Evolutionary conservation across 2,888 invertebrate genomes (phyloP).

Genomic region (Polyommatus iphigenia): DNA sequence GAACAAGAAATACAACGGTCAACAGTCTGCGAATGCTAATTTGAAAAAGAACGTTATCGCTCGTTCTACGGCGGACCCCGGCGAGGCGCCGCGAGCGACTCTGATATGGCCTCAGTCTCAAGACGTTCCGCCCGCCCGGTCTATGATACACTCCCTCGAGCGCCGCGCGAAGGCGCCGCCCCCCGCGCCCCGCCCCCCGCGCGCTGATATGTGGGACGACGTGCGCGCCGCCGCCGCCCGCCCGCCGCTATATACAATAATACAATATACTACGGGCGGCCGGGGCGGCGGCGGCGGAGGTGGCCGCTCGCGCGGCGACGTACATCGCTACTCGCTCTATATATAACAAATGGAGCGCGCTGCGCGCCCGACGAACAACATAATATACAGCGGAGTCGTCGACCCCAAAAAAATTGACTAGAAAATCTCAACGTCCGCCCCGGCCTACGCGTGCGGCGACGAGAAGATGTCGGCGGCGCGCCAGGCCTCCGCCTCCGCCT

Average conservation of each 20-base stretch:
- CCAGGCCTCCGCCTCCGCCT: constrained; percentile 76
- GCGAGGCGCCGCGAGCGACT: constrained; percentile 62
- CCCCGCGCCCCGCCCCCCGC: constrained; percentile 46
- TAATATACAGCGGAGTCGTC: constrained; percentile 77
- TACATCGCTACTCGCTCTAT: constrained; percentile 77
- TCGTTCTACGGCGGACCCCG: constrained; percentile 74
- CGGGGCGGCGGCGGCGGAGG: constrained; percentile 64
- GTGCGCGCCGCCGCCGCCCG: constrained; percentile 69
- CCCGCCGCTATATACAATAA: constrained; percentile 75
- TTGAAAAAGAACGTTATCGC: constrained; percentile 51
- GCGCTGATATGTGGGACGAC: constrained; percentile 78
- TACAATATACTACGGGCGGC: constrained; percentile 73
- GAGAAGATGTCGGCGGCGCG: constrained; percentile 73
- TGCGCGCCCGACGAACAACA: constrained; percentile 70
- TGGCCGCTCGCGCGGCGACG: constrained; percentile 76
- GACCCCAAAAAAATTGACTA: constrained; percentile 80
- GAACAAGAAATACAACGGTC: constrained; percentile 65
- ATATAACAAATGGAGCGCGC: constrained; percentile 76
- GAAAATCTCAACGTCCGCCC: constrained; percentile 76
- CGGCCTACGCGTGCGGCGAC: constrained; percentile 75
- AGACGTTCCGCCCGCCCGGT: constrained; percentile 75
- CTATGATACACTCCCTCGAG: constrained; percentile 75
- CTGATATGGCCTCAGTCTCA: constrained; percentile 80
- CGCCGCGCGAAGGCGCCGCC: constrained; percentile 71
- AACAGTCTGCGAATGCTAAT: constrained; percentile 52